These are phyloP conservation scores for Centruroides vittatus DNA, from an alignment of 1,140 invertebrate genomes.

Conservation along the genomic window DNA sequence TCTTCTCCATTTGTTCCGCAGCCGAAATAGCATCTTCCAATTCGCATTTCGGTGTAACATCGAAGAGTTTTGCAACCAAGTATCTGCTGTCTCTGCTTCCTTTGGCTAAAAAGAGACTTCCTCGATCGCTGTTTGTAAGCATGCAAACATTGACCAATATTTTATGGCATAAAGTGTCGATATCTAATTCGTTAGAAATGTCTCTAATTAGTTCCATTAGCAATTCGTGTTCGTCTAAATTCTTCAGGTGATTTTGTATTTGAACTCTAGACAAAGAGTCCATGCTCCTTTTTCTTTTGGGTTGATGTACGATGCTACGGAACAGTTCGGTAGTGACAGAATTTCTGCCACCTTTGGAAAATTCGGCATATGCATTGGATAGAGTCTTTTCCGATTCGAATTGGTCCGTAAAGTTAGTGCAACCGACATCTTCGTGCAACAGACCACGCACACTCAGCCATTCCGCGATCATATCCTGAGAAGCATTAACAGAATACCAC, in stretches of 20 bases:
- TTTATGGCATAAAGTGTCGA: constrained; percentile 84
- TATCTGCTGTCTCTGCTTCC: constrained; percentile 56
- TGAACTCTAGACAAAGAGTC: constrained; percentile 2
- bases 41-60: constrained; percentile 73
- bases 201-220: constrained; percentile 88
- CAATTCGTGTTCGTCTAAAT: constrained; percentile 31
- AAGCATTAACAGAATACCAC: constrained; percentile 56
- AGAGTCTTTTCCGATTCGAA: neutral
- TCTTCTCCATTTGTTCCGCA: constrained; percentile 49
- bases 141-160: constrained; percentile 80
- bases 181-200: constrained; percentile 82
- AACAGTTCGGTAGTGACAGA: constrained; percentile 72
- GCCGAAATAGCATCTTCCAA: constrained; percentile 60
- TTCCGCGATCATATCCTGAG: constrained; percentile 38
- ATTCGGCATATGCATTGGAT: constrained; percentile 10
- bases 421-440: neutral
- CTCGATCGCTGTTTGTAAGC: constrained; percentile 70
- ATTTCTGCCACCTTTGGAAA: constrained; percentile 35
- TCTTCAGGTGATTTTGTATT: constrained; percentile 9
- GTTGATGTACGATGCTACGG: constrained; percentile 50
- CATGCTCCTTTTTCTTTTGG: constrained; percentile 19
- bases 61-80: constrained; percentile 78
- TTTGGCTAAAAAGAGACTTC: constrained; percentile 71
- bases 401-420: neutral
- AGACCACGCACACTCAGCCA: constrained; percentile 14